These are phyloP conservation scores for Drosophila biarmipes DNA, from an alignment of 1,140 invertebrate species.

Conservation along the genomic window DNA sequence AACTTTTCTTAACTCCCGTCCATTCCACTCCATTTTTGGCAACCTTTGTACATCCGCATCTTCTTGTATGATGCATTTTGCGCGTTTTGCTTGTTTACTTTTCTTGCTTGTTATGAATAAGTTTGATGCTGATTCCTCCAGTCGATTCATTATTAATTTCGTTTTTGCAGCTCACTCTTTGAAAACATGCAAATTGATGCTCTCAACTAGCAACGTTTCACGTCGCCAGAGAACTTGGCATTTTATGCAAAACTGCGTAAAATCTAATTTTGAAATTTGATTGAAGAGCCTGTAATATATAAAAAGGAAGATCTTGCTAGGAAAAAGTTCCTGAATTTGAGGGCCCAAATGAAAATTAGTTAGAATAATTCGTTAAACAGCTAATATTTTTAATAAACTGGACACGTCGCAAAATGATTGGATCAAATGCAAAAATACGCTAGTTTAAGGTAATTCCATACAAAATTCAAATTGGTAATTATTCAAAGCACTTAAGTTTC, in stretches of 20 bases:
- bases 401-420: background rate
- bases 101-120: slow-evolving; percentile 37
- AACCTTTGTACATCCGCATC: slow-evolving; percentile 25
- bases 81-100: slow-evolving; percentile 23
- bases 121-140: slow-evolving; percentile 35
- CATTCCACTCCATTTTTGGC: slow-evolving; percentile 20
- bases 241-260: slow-evolving; percentile 29
- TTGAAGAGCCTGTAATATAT: slow-evolving; percentile 6
- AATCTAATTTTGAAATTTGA: slow-evolving; percentile 40
- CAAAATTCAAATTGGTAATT: background rate
- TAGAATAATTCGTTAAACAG: background rate
- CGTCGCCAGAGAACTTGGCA: slow-evolving; percentile 2
- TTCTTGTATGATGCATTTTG: slow-evolving; percentile 19
- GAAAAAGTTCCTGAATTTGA: slow-evolving; percentile 15
- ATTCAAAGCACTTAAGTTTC: background rate
- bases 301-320: slow-evolving; percentile 16
- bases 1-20: slow-evolving; percentile 39
- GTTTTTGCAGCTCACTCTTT: slow-evolving; percentile 33
- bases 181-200: slow-evolving; percentile 42
- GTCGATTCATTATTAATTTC: slow-evolving; percentile 54
- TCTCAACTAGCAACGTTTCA: slow-evolving; percentile 19
- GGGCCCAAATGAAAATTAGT: background rate
- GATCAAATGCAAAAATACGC: slow-evolving; percentile 2
- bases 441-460: background rate
- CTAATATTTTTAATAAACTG: background rate